These are phyloP conservation scores for Nycticebus coucang DNA, from an alignment of 2,113 vertebrate species.

Conservation along the genomic window DNA sequence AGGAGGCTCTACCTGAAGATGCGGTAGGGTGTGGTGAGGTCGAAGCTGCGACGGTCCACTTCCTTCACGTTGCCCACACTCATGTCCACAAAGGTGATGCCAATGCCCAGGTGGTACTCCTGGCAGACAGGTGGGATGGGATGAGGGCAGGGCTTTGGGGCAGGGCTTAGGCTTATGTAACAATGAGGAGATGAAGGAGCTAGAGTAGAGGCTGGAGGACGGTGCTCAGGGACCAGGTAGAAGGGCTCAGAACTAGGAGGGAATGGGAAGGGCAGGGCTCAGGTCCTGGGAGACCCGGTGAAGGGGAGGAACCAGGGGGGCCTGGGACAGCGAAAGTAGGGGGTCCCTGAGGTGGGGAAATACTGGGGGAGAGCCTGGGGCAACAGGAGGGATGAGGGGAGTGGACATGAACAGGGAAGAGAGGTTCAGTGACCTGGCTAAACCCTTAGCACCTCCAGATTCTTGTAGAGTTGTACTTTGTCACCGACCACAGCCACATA, in stretches of 20 bases:
- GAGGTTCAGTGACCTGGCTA: background rate
- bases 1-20: constrained; percentile 90
- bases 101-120: constrained; percentile 92
- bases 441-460: constrained; percentile 86
- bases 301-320: background rate
- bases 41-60: constrained; percentile 90
- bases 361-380: rapidly evolving
- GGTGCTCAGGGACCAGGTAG: background rate
- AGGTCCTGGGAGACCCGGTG: background rate
- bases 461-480: constrained; percentile 97
- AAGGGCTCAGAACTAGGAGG: background rate
- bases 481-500: constrained; percentile 90
- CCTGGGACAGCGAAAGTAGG: rapidly evolving
- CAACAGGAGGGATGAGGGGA: too few species aligned
- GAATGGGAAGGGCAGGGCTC: background rate
- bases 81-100: constrained; percentile 96
- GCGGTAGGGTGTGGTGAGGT: constrained; percentile 95
- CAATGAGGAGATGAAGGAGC: too few species aligned
- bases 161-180: background rate
- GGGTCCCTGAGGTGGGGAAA: too few species aligned
- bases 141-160: background rate
- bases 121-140: constrained; percentile 62
- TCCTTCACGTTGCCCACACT: constrained; percentile 95
- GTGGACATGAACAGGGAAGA: background rate
- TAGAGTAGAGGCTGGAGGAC: background rate